phyloP scores from a whole-genome alignment of 2,797 vertebrate genomes.

The Spinibarbus caldwelli region DNA sequence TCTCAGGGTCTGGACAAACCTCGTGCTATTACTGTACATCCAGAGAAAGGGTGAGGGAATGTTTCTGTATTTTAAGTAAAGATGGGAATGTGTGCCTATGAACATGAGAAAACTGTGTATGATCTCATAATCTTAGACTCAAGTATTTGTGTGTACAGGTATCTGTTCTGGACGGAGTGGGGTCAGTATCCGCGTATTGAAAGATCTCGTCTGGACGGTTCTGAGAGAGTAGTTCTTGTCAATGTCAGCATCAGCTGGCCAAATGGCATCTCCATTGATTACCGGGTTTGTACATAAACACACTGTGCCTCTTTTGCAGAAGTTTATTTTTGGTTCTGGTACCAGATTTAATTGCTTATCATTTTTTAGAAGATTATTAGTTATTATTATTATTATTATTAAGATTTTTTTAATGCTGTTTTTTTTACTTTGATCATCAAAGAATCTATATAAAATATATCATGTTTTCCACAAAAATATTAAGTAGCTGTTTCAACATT shows the following conservation, averaged over 20 bases:
- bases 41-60: slow-evolving; percentile 87
- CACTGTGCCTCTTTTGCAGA: background rate
- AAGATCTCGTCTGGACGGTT: slow-evolving; percentile 90
- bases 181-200: slow-evolving; percentile 97
- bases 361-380: background rate
- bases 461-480: background rate
- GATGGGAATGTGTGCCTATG: slow-evolving; percentile 1
- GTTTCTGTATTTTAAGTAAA: background rate
- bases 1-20: slow-evolving; percentile 97
- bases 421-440: background rate
- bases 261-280: slow-evolving; percentile 95
- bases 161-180: slow-evolving; percentile 99
- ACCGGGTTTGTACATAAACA: slow-evolving; percentile 80
- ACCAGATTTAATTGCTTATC: background rate
- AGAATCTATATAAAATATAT: background rate
- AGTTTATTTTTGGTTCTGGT: background rate
- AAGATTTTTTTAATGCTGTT: background rate
- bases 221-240: slow-evolving; percentile 88
- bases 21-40: slow-evolving; percentile 94
- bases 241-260: slow-evolving; percentile 97
- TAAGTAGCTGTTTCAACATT: background rate
- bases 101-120: background rate
- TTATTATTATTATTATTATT: background rate
- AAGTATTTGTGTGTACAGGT: slow-evolving; percentile 73
- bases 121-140: background rate